phyloP scores from a whole-genome alignment of 2,113 vertebrate species.

The Oxyruncus cristatus region DNA sequence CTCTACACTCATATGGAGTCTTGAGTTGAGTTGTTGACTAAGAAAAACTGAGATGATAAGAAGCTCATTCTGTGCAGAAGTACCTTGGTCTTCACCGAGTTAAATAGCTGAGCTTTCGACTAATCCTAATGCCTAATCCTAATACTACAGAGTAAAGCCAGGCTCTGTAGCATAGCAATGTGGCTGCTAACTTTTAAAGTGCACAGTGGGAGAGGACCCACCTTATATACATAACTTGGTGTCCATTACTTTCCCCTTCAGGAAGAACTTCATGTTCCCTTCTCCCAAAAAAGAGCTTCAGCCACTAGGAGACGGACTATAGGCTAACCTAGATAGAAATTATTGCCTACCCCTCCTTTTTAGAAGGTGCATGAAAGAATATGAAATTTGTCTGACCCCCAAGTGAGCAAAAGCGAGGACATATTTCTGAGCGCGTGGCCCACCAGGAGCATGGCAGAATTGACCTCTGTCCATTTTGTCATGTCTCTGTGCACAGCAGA shows the following conservation, averaged over 20 bases:
- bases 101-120: neutral
- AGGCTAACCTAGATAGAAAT: neutral
- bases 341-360: neutral
- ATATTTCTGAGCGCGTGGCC: neutral
- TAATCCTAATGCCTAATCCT: neutral
- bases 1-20: neutral
- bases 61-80: neutral
- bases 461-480: neutral
- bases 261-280: neutral
- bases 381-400: neutral
- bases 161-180: neutral
- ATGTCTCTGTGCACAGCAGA: neutral
- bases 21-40: neutral
- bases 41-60: neutral
- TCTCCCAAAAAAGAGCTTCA: neutral
- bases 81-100: neutral
- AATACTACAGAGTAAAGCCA: neutral
- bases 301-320: fast-evolving
- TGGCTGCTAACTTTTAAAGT: neutral
- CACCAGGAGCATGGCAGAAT: fast-evolving
- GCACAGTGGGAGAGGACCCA: neutral
- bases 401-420: neutral
- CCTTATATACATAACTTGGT: neutral
- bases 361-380: neutral
- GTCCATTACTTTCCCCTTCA: neutral